Percentiles rank a stretch among this genome's conserved stretches.
Evolutionary conservation across 2,113 vertebrate species (phyloP).

Genomic region (Semicossyphus pulcher): DNA sequence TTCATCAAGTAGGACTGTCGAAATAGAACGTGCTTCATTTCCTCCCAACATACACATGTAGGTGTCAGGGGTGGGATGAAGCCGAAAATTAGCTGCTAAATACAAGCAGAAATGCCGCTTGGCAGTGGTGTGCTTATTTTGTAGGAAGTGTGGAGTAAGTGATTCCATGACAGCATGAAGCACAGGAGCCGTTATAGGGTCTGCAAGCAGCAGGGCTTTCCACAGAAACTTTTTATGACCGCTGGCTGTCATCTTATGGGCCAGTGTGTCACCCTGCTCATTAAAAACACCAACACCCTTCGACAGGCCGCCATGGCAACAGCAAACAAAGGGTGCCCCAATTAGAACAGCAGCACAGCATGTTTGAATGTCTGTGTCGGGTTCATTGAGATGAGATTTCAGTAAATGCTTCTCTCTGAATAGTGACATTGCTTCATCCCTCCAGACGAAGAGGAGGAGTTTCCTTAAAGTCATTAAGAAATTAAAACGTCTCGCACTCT

Average conservation of each 20-base stretch:
- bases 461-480: slow-evolving; percentile 35
- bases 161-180: slow-evolving; percentile 49
- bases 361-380: slow-evolving; percentile 44
- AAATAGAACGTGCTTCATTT: slow-evolving; percentile 62
- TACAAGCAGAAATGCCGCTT: slow-evolving; percentile 59
- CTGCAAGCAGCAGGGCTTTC: slow-evolving; percentile 33
- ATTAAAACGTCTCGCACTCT: slow-evolving; percentile 45
- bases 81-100: slow-evolving; percentile 47
- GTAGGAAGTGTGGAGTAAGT: slow-evolving; percentile 61
- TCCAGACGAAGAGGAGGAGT: slow-evolving; percentile 35
- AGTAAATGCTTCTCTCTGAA: slow-evolving; percentile 34
- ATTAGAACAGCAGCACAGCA: slow-evolving; percentile 40
- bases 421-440: slow-evolving; percentile 45
- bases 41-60: slow-evolving; percentile 52
- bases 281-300: slow-evolving; percentile 58
- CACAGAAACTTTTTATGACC: slow-evolving; percentile 58
- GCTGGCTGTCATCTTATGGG: slow-evolving; percentile 64
- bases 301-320: slow-evolving; percentile 59
- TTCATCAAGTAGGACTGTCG: slow-evolving; percentile 39
- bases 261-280: slow-evolving; percentile 57
- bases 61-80: slow-evolving; percentile 43
- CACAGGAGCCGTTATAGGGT: slow-evolving; percentile 45
- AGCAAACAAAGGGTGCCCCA: slow-evolving; percentile 58
- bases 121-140: slow-evolving; percentile 58
- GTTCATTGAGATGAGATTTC: slow-evolving; percentile 39